phyloP scores from a whole-genome alignment of 2,797 vertebrate genomes.

The Clarias platycephalus region DNA sequence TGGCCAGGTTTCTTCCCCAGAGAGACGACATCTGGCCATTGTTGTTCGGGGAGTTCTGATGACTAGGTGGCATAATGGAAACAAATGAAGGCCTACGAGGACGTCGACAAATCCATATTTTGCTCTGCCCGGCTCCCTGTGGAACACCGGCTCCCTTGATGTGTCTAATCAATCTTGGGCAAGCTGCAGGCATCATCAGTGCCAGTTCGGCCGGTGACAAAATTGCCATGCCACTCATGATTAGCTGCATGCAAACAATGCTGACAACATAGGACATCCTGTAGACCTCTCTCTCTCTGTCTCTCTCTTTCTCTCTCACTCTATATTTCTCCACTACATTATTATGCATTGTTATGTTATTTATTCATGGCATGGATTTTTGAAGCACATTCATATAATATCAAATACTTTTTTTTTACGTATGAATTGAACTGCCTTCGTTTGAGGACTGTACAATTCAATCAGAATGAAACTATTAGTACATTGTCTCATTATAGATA shows the following conservation, averaged over 20 bases:
- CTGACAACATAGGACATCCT: slow-evolving; percentile 41
- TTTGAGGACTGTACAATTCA: background rate
- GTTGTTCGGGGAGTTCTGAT: slow-evolving; percentile 46
- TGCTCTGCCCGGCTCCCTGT: slow-evolving; percentile 54
- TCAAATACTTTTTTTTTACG: background rate
- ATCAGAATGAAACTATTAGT: background rate
- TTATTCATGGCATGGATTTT: background rate
- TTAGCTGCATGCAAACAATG: slow-evolving; percentile 52
- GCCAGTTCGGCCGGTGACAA: slow-evolving; percentile 52
- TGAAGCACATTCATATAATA: background rate
- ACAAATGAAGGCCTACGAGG: slow-evolving; percentile 61
- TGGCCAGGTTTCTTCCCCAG: slow-evolving; percentile 19
- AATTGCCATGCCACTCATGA: slow-evolving; percentile 52
- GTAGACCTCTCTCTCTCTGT: background rate
- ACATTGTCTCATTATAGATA: background rate
- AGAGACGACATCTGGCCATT: slow-evolving; percentile 46
- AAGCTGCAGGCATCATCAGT: slow-evolving; percentile 55
- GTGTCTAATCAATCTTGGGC: slow-evolving; percentile 62
- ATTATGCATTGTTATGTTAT: slow-evolving; percentile 1
- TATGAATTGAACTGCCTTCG: background rate
- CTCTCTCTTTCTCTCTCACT: slow-evolving; percentile 20
- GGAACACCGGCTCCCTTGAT: slow-evolving; percentile 56
- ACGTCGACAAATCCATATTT: slow-evolving; percentile 60
- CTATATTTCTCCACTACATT: slow-evolving; percentile 11
- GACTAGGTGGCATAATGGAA: slow-evolving; percentile 60